Evolutionary conservation across 2,888 invertebrate species (phyloP), one percentile per base, ranked within the genome.

Genomic region (Cerceris rybyensis): DNA sequence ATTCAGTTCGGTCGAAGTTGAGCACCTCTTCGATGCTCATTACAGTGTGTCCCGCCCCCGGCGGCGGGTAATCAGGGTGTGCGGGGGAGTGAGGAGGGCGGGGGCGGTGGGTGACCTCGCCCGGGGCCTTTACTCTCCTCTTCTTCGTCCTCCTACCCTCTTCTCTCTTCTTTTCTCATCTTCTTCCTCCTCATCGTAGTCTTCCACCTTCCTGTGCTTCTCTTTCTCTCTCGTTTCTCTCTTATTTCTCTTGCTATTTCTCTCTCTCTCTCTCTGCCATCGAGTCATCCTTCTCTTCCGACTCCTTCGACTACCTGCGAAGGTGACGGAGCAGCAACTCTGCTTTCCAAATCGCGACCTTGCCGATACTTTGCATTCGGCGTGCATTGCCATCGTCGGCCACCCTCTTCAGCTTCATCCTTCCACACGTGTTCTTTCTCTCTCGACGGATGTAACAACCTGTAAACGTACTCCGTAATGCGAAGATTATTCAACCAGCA

Each of bases 71-170:
- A 92, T 92, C 91, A 91, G 91, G 90, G 87, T 89, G 87, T 80
- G 86, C 78, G 85, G 80, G 83, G 83, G 80, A 82, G 80, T 63
- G 85, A 78, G 81, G 78, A 78, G 84, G 77, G 80, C 79, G 83
- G 86, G 90, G 91, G 91, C 89, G 90, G 88, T 88, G 87, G 91
- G 89, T 91, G 92, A 92, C 92, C 92, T 92, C 92, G 92, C 92
- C 92, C 88, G 89, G 88, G 88, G 92, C 91, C 90, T 88, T 87
- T 88, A 83, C 90, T 86, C 86, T 89, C 86, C 84, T 86, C 86
- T 77, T 84, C 84, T 78, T 78, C 80, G 80, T 77, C 81, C 71
- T 60, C 64, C 74, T 80, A 61, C 75, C 65, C 68, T 59, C 60
- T 71, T 61, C 75, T 61, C 73, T 77, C 67, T 60, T 77, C 70